These are phyloP conservation scores for Hybognathus amarus DNA, from an alignment of 2,797 vertebrate genomes.

Conservation along the genomic window DNA sequence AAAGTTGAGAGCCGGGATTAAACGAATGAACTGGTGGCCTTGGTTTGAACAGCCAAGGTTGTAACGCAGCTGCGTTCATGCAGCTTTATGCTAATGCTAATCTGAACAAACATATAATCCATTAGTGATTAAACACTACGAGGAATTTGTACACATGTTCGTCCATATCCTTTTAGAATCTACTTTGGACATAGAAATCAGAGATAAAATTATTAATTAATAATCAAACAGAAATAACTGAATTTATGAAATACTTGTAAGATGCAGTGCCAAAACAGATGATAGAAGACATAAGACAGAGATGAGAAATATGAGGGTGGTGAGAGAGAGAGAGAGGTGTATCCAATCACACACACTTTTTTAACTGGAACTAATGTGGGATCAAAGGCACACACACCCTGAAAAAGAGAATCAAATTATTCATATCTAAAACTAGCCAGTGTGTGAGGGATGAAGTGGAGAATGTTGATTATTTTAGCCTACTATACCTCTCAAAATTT, in stretches of 20 bases:
- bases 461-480: constrained; percentile 2
- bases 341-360: constrained; percentile 33
- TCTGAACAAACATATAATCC: constrained; percentile 51
- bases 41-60: neutral
- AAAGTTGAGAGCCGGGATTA: constrained; percentile 55
- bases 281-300: neutral
- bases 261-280: constrained; percentile 19
- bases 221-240: neutral
- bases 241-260: constrained; percentile 13
- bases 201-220: neutral
- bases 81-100: constrained; percentile 49
- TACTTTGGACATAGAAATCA: neutral
- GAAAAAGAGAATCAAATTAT: constrained; percentile 13
- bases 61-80: neutral
- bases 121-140: constrained; percentile 38
- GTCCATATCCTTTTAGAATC: neutral
- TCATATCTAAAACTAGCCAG: constrained; percentile 18
- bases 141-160: constrained; percentile 27
- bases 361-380: constrained; percentile 30
- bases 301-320: neutral
- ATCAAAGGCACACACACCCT: constrained; percentile 35
- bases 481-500: neutral
- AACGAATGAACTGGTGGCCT: constrained; percentile 43
- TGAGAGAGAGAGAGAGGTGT: neutral
- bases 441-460: constrained; percentile 6